Base-by-base conservation (phyloP, 2,797 vertebrate species). In the Dipus sagitta region DNA sequence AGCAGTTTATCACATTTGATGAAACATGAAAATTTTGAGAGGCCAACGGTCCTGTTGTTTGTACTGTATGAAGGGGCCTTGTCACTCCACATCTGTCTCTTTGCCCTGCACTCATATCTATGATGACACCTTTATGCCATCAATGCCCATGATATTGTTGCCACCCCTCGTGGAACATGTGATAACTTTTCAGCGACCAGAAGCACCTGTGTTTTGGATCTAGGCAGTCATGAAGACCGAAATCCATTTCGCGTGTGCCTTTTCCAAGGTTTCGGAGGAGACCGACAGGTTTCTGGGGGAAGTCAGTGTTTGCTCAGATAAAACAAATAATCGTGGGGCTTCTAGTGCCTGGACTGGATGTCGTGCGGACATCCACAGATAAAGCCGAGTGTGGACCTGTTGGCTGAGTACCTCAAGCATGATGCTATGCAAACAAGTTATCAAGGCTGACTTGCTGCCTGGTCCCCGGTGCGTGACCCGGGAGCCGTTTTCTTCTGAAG, bases 241-340 rank as follows among this genome's bases (percentile, higher is more conserved):
- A 97, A 96, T 93, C 90, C 85, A 75, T 84, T 96, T 95, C 75
- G 97, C 78, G 81, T 98, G 98, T 98, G 98, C 98, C 96, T 98
- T 97, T 97, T 98, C 98, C 97, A 97, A 97, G 98, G 98, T 98
- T 98, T 98, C 96, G 78, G 90, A 94, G 78, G 96, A 98, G 95
- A 76, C 97, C 97, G 96, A 94, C 67, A 95, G 96, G 65, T 79
- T 95, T 95, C 58, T 97, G 98, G 98, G 98, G 98, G 98, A 98
- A 96, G 85, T 90, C n/a, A 0, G 60, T 98, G 98, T 98, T 98
- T 98, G 97, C 95, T 98, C 98, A 95, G 96, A 92, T 97, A 98
- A 97, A 98, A 94, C 98, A 98, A 98, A 98, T 94, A 98, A 1
- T 76, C 93, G 97, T 92, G 96, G 96, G 96, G 89, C 94, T 93